Percentiles rank a stretch among this genome's conserved stretches.
Conservation (phyloP, 1,140 invertebrate genomes). For the Aphelenchoides besseyi region DNA sequence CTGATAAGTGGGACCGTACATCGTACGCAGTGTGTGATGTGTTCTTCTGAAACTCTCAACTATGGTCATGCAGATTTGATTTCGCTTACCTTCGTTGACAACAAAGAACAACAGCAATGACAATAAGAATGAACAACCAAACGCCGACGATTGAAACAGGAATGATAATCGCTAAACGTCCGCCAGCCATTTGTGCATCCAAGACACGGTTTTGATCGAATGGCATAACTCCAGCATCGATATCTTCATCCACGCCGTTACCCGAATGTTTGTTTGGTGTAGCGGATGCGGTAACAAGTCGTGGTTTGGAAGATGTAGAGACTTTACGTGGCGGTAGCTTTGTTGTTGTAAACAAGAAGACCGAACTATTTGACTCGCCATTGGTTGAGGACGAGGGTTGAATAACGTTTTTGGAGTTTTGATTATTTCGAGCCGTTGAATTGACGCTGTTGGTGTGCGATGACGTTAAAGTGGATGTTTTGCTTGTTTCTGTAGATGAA, state of each 20-base stretch:
- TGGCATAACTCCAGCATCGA: conserved; percentile 10
- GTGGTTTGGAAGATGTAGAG: conserved; percentile 22
- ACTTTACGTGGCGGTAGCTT: conserved; percentile 26
- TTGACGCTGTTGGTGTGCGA: conserved; percentile 7
- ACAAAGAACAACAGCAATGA: conserved; percentile 56
- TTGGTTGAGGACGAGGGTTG: conserved; percentile 7
- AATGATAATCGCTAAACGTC: conserved; percentile 50
- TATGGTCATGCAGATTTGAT: not conserved
- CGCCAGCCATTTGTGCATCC: conserved; percentile 35
- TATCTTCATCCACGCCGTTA: not conserved
- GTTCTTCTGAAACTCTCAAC: conserved; percentile 35
- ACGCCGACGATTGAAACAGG: conserved; percentile 53
- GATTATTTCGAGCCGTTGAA: not conserved
- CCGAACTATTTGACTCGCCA: not conserved
- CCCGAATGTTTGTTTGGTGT: not conserved
- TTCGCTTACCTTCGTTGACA: conserved; percentile 46
- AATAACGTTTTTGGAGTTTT: conserved; percentile 14
- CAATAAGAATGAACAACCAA: conserved; percentile 54
- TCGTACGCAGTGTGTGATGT: conserved; percentile 47
- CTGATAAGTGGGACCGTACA: conserved; percentile 59
- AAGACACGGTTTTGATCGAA: conserved; percentile 34
- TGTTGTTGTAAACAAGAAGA: conserved; percentile 33
- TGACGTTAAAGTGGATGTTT: conserved; percentile 19
- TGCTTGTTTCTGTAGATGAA: not conserved
- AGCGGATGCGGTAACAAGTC: conserved; percentile 23